phyloP scores from a whole-genome alignment of 2,113 vertebrate genomes.

The Alectura lathami region DNA sequence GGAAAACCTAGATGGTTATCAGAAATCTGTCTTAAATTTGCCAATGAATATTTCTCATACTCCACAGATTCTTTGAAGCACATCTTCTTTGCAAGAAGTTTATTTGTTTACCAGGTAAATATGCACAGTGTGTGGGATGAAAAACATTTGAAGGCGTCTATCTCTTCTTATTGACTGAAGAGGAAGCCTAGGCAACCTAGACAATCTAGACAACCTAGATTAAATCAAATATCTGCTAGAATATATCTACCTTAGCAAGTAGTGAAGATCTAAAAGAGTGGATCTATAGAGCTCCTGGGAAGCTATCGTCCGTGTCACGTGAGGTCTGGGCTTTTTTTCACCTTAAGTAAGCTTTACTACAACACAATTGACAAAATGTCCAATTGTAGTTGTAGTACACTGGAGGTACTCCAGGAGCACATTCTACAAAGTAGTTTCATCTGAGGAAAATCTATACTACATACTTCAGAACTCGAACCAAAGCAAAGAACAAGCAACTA shows the following conservation, averaged over 20 bases:
- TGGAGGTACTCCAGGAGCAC: not conserved
- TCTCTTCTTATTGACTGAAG: not conserved
- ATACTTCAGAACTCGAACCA: not conserved
- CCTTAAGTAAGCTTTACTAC: not conserved
- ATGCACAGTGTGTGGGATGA: not conserved
- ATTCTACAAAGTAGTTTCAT: not conserved
- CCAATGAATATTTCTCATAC: not conserved
- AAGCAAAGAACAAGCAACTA: too few species aligned
- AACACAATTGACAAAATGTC: not conserved
- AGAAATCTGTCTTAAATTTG: not conserved
- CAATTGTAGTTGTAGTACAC: not conserved
- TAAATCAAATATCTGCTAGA: not conserved
- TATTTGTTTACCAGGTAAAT: not conserved
- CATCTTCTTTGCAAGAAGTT: not conserved
- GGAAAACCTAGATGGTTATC: not conserved
- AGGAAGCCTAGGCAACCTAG: not conserved
- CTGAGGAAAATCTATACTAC: rapidly evolving
- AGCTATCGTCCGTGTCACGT: rapidly evolving
- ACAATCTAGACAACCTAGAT: too few species aligned
- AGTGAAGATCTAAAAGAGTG: not conserved
- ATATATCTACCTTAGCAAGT: not conserved
- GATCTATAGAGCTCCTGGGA: not conserved
- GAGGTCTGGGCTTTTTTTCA: not conserved
- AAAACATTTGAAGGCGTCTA: not conserved
- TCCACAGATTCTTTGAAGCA: not conserved